Evolutionary conservation across 2,113 vertebrate species (phyloP), one percentile per base, ranked within the genome.

Genomic region (Tyrannus savana): DNA sequence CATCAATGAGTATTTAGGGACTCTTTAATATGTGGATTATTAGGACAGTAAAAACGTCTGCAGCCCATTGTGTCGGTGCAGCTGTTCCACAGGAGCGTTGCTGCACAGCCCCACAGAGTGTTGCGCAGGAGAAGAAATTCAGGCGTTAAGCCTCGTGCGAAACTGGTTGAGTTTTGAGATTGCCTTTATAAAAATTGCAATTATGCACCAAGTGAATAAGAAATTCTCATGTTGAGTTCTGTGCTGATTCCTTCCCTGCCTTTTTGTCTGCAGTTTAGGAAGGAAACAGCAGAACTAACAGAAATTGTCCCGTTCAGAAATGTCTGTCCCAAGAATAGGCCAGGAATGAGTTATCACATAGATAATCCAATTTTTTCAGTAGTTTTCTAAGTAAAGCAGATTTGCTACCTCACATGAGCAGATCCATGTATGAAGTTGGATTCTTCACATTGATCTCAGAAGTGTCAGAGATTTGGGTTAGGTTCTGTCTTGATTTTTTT

Each of bases 21-120:
- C 90, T 94, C 92, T 91, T 94, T 90, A 96, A 96, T 89, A 90
- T 78, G 94, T 91, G 91, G 87, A 96, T 96, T 96, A 97, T 96
- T 93, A 96, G 95, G 90, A 94, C 90, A 93, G 79, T 97, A 91
- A 94, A 92, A 95, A 82, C 12, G 89, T 79, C 77, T 89, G 92
- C 89, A 94, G 84, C 89, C 86, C 75, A 76, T 96, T 96, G 92
- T 94, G 90, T 77, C 87, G 86, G 68, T 84, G 93, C 96, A 97
- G 88, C 95, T 96, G 94, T 97, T 97, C 88, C 84, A 82, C 58
- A 47, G 4, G 35, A 90, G 62, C 14, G 3, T 86, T 63, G 50
- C 2, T 76, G 55, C 60, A 78, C 35, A 64, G 82, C 72, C 31
- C 35, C 79, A 44, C 42, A 81, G n/a, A 87, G 80, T 14, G 35